phyloP scores from a whole-genome alignment of 1,140 invertebrate genomes.

The Zaprionus africanus region DNA sequence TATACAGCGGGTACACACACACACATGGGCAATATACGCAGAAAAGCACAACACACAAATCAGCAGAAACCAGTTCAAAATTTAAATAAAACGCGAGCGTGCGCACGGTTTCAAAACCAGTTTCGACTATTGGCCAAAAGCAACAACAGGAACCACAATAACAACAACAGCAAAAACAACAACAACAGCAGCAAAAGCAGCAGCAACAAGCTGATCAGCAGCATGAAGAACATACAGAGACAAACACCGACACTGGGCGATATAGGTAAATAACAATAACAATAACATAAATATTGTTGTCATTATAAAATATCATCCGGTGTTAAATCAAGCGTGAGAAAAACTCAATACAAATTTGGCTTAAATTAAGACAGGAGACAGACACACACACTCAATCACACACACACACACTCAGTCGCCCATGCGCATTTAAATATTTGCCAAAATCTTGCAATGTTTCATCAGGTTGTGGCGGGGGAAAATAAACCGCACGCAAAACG shows the following conservation, averaged over 20 bases:
- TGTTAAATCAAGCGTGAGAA: conserved; percentile 78
- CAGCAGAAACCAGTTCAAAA: conserved; percentile 81
- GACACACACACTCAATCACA: neutral
- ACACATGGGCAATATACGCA: conserved; percentile 43
- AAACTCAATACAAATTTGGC: conserved; percentile 52
- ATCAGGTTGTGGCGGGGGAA: neutral
- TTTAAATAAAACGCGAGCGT: conserved; percentile 81
- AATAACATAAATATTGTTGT: conserved; percentile 77
- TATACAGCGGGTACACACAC: conserved; percentile 28
- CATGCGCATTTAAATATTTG: conserved; percentile 7
- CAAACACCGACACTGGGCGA: conserved; percentile 30
- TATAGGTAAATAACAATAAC: conserved; percentile 64
- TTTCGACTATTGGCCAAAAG: conserved; percentile 70
- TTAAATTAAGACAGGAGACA: conserved; percentile 9
- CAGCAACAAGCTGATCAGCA: conserved; percentile 24
- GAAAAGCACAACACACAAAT: conserved; percentile 69
- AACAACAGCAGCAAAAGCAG: conserved; percentile 1
- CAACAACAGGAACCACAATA: conserved; percentile 29
- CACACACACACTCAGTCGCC: conserved; percentile 1
- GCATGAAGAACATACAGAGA: conserved; percentile 42
- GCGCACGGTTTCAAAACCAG: conserved; percentile 70
- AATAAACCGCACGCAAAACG: conserved; percentile 12
- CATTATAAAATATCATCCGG: conserved; percentile 81
- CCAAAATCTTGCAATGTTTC: conserved; percentile 12
- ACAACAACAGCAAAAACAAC: conserved; percentile 28